Base-by-base conservation (phyloP, 2,888 invertebrate genomes). In the Ramazzottius varieornatus region DNA sequence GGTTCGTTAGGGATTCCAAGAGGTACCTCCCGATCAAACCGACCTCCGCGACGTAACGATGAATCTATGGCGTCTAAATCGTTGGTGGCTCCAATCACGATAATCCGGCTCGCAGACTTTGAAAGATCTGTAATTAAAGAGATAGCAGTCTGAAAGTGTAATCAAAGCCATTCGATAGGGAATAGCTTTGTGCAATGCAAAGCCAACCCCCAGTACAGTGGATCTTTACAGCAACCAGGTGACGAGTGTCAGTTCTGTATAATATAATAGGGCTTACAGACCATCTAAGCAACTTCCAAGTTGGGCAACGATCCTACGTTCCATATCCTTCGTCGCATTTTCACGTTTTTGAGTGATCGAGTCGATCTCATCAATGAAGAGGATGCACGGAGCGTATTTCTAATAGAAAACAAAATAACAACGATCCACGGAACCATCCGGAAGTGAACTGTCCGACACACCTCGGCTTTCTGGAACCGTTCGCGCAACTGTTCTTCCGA, bases 281-380 rank as follows among this genome's bases (percentile, higher is more conserved):
- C 85, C 85, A 79, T 98, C 94, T 72, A 98, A 79, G 71, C 89
- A 89, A 20, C 86, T 83, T 40, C 92, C 78, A 66, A 98, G 76
- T 76, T 96, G 94, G 0, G 93, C 84, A 4, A 96, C 93, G 76
- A 98, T 89, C 68, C 96, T 79, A 68, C 87, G 82, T 74, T 96
- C 93, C 94, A 96, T 96, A 72, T 92, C 93, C 74, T 87, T 86
- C 71, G 88, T 87, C 1, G 90, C 90, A 71, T 84, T 84, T 66
- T 89, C 84, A 72, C 92, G 80, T 74, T 90, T 88, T 2, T 86
- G 87, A 34, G 90, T 88, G 63, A 98, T 86, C n/a, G 90, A 84
- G 79, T 98, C 96, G 67, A 98, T 88, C 79, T 96, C 93, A 78
- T 98, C 96, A 68, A 98, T 84, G 73, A 94, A 92, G 46, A 94